Percentiles rank a stretch among this genome's conserved stretches.
Evolutionary conservation across 2,113 vertebrate genomes (phyloP).

Genomic region (Cavia aperea): DNA sequence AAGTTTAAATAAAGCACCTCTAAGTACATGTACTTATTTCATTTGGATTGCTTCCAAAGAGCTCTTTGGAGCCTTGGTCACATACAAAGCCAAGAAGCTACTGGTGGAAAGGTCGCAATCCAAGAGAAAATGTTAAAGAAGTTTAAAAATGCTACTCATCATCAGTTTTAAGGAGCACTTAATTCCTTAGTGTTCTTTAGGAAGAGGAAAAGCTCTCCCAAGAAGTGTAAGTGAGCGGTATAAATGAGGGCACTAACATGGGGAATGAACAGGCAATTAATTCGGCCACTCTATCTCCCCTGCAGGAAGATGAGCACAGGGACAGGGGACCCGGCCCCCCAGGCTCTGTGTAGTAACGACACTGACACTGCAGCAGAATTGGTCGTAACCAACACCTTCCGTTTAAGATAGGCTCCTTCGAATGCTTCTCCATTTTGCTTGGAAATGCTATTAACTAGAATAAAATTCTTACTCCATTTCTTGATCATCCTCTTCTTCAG

Average conservation of each 20-base stretch:
- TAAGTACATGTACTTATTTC: constrained; percentile 56
- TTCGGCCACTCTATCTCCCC: neutral
- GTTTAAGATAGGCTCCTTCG: neutral
- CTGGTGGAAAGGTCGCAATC: constrained; percentile 16
- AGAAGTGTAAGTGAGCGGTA: neutral
- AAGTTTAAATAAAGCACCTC: constrained; percentile 67
- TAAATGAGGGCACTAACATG: neutral
- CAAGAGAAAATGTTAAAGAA: constrained; percentile 32
- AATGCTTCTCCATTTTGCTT: neutral
- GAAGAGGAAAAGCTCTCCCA: neutral
- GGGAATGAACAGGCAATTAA: neutral
- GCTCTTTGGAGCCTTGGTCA: constrained; percentile 29
- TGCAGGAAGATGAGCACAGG: neutral
- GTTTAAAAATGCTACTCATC: neutral
- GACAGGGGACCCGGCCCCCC: rapidly evolving
- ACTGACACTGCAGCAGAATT: rapidly evolving
- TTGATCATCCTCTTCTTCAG: neutral
- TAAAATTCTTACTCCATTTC: neutral
- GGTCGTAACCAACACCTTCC: neutral
- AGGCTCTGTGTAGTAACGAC: neutral
- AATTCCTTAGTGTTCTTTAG: neutral
- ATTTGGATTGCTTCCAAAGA: constrained; percentile 54
- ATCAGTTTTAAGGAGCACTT: neutral
- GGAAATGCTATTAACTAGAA: neutral
- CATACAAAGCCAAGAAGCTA: neutral